Percentiles rank a stretch among this genome's conserved stretches.
phyloP scores from a whole-genome alignment of 2,888 invertebrate species.

The Aphidoletes aphidimyza region DNA sequence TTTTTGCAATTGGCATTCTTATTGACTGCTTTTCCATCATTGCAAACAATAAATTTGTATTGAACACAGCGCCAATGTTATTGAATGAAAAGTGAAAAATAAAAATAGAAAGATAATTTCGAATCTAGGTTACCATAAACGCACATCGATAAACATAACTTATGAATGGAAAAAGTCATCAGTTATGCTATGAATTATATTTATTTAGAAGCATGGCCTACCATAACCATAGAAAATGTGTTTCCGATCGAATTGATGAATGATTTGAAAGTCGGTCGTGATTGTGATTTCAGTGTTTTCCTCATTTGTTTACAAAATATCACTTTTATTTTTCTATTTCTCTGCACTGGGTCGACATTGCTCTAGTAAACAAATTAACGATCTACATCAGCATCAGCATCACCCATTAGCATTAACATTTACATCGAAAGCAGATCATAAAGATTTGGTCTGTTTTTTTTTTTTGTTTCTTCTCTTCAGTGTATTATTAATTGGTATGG shows the following conservation, averaged over 20 bases:
- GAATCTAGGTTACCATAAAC: background rate
- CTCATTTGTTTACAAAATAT: background rate
- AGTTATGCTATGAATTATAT: too few relatives aligned
- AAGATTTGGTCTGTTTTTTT: slow-evolving; percentile 19
- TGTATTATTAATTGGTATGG: slow-evolving; percentile 4
- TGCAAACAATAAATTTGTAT: background rate
- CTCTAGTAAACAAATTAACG: background rate
- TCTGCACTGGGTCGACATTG: background rate
- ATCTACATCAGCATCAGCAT: background rate
- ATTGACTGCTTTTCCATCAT: background rate
- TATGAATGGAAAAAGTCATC: background rate
- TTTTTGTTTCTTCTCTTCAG: too few relatives aligned
- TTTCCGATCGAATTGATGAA: background rate
- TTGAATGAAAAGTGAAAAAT: background rate
- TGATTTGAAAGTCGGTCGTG: background rate
- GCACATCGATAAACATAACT: background rate
- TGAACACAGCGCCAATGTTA: background rate
- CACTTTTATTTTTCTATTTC: background rate
- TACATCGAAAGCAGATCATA: slow-evolving; percentile 7
- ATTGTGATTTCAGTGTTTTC: background rate
- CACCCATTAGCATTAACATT: too few relatives aligned
- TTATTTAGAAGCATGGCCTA: background rate
- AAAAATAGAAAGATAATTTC: background rate
- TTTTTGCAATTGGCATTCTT: slow-evolving; percentile 5
- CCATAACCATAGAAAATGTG: too few relatives aligned